Percentiles rank a stretch among this genome's conserved stretches.
These are phyloP conservation scores for Andrena praecox DNA, from an alignment of 2,888 invertebrate species.

Conservation along the genomic window DNA sequence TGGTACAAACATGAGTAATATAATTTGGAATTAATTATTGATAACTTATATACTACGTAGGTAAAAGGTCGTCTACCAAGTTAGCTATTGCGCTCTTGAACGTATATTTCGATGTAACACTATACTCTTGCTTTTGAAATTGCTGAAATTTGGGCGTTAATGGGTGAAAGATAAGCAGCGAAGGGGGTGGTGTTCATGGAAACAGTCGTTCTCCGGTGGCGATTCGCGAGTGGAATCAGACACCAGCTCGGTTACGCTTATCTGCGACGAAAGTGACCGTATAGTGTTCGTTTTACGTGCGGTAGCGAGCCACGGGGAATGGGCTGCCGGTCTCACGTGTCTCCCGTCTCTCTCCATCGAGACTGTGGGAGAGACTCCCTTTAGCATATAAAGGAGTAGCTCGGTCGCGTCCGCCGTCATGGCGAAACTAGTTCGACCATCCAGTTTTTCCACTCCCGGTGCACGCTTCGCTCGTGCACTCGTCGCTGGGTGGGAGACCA, in stretches of 20 bases:
- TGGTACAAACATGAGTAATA: too few species aligned
- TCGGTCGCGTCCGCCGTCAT: constrained; percentile 67
- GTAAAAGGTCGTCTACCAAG: too few species aligned
- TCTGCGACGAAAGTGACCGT: constrained; percentile 51
- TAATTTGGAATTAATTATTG: too few species aligned
- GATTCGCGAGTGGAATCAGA: constrained; percentile 36
- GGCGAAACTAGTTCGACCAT: constrained; percentile 81
- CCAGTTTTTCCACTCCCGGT: constrained; percentile 80
- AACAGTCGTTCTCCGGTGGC: constrained; percentile 23
- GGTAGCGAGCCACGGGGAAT: constrained; percentile 27
- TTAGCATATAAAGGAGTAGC: constrained; percentile 65
- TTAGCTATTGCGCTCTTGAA: too few species aligned
- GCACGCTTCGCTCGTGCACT: constrained; percentile 63
- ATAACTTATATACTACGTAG: too few species aligned
- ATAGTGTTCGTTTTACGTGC: constrained; percentile 54
- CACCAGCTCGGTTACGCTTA: constrained; percentile 46
- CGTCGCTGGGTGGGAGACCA: constrained; percentile 49
- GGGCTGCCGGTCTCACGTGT: constrained; percentile 53
- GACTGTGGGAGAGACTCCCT: constrained; percentile 52
- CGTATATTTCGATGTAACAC: not conserved
- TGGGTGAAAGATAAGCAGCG: not conserved
- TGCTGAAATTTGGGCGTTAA: not conserved
- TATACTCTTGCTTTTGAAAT: not conserved
- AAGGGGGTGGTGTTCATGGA: constrained; percentile 5
- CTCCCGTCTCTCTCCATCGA: constrained; percentile 27